These are phyloP conservation scores for Sinosuthora webbiana DNA, from an alignment of 2,113 vertebrate genomes.

Conservation along the genomic window DNA sequence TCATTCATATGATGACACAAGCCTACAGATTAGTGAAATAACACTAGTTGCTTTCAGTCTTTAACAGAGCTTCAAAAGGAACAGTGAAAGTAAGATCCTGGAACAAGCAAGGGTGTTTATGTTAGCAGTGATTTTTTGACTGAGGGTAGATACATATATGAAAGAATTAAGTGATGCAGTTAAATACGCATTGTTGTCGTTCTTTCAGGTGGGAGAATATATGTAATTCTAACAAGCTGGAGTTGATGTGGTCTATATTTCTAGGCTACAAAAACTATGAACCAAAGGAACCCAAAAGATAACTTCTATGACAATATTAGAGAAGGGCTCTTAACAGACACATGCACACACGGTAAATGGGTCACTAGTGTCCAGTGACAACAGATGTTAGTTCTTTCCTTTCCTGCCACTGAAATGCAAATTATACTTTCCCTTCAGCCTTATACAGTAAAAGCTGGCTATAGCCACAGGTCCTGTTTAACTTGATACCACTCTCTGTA, in stretches of 20 bases:
- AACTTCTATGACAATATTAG: neutral
- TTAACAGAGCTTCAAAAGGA: neutral
- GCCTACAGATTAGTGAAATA: neutral
- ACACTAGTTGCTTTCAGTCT: neutral
- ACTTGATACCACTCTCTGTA: neutral
- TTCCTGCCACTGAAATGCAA: neutral
- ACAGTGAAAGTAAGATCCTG: neutral
- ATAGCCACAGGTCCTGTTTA: neutral
- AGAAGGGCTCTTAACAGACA: neutral
- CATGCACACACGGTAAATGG: accelerated
- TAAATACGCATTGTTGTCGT: neutral
- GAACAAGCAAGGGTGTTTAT: neutral
- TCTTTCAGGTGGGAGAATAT: neutral
- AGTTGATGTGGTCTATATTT: neutral
- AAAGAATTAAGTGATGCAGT: neutral
- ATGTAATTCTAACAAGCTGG: neutral
- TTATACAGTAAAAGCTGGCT: neutral
- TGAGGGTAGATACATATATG: neutral
- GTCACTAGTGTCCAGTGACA: neutral
- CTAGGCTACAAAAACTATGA: neutral
- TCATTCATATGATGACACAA: neutral
- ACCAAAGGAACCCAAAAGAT: neutral
- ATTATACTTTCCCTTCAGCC: neutral
- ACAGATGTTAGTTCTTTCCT: neutral
- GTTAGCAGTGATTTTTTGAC: neutral